These are phyloP conservation scores for Perdita meconis DNA, from an alignment of 2,888 invertebrate genomes.

Conservation along the genomic window DNA sequence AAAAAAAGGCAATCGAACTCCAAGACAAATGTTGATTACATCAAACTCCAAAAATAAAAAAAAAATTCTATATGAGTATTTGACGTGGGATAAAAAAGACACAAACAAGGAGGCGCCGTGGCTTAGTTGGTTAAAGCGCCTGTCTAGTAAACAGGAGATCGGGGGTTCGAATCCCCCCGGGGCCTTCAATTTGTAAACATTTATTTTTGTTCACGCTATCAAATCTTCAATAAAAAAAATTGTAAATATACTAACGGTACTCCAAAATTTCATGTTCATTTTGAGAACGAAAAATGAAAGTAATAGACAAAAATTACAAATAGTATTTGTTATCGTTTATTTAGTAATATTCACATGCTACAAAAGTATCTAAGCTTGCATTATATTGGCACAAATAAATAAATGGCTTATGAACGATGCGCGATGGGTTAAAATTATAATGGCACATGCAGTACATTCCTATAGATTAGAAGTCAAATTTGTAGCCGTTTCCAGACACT, in stretches of 20 bases:
- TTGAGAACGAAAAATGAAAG: too few relatives aligned
- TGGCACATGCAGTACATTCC: neutral
- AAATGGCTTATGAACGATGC: slow-evolving; percentile 26
- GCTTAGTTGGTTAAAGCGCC: slow-evolving; percentile 93
- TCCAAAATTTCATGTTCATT: too few relatives aligned
- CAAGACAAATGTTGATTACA: too few relatives aligned
- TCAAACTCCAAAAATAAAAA: too few relatives aligned
- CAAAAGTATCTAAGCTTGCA: neutral
- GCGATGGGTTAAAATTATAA: neutral
- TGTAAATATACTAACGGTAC: neutral
- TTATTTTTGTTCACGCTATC: slow-evolving; percentile 20
- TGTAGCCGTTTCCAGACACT: slow-evolving; percentile 83
- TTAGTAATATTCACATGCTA: neutral
- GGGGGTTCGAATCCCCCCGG: slow-evolving; percentile 88
- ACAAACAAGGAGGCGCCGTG: slow-evolving; percentile 90
- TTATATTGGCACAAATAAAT: slow-evolving; percentile 44
- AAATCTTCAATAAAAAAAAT: neutral
- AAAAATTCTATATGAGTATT: slow-evolving; percentile 89
- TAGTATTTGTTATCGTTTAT: slow-evolving; percentile 8
- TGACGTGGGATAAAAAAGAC: slow-evolving; percentile 81
- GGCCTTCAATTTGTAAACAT: slow-evolving; percentile 82
- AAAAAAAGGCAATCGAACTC: too few relatives aligned
- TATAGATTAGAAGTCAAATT: slow-evolving; percentile 75
- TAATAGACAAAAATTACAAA: too few relatives aligned
- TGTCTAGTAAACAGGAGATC: slow-evolving; percentile 90